Evolutionary conservation across 2,797 vertebrate genomes (phyloP).

Genomic region (Ceryle rudis): DNA sequence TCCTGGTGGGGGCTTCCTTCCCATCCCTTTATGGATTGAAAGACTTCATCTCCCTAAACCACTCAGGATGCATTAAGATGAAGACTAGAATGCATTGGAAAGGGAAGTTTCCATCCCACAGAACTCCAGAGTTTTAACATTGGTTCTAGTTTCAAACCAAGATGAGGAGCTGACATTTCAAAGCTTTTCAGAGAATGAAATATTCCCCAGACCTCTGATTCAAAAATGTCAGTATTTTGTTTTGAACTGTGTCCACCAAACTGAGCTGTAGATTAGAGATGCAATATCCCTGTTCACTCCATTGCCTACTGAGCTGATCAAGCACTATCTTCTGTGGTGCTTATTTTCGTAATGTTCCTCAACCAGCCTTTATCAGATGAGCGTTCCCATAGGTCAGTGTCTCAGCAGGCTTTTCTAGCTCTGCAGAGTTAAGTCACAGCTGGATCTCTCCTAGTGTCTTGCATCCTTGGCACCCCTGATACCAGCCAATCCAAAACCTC

Average conservation of each 20-base stretch:
- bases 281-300: background rate
- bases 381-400: background rate
- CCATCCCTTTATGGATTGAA: background rate
- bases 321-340: background rate
- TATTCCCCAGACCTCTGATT: background rate
- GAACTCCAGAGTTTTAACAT: background rate
- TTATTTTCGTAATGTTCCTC: background rate
- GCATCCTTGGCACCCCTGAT: background rate
- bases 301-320: background rate
- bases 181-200: background rate
- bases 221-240: background rate
- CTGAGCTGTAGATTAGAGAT: background rate
- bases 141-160: background rate
- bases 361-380: fast-evolving
- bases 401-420: background rate
- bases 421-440: background rate
- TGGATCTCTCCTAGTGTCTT: background rate
- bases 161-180: background rate
- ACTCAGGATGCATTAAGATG: background rate
- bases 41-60: background rate
- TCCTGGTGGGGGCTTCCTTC: background rate
- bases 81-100: background rate
- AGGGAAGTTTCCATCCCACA: background rate
- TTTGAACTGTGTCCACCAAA: background rate
- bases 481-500: background rate